Conservation (phyloP, 2,888 invertebrate genomes). For the Meteorus cinctellus region DNA sequence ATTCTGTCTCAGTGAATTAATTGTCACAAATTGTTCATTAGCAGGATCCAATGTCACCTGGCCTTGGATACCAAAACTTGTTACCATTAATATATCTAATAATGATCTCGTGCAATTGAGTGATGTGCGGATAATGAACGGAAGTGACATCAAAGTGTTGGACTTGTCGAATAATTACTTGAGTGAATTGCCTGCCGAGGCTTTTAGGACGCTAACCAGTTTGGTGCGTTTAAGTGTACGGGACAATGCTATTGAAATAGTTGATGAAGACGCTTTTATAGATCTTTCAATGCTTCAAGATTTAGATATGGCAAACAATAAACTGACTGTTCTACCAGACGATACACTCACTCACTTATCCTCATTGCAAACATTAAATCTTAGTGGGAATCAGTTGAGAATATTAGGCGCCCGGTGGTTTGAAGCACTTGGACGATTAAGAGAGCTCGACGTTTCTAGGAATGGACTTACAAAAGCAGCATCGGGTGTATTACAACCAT, state of each 20-base stretch:
- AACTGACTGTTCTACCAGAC: slow-evolving; percentile 76
- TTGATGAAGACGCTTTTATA: slow-evolving; percentile 77
- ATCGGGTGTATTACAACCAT: slow-evolving; percentile 80
- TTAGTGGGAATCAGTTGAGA: slow-evolving; percentile 80
- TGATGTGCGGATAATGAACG: slow-evolving; percentile 48
- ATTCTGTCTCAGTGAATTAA: slow-evolving; percentile 39
- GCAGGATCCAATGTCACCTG: slow-evolving; percentile 60
- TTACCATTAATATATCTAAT: slow-evolving; percentile 62
- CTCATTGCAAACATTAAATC: slow-evolving; percentile 81
- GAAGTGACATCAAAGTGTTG: slow-evolving; percentile 73
- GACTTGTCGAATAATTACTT: slow-evolving; percentile 79
- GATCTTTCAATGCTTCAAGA: slow-evolving; percentile 79
- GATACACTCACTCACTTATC: slow-evolving; percentile 76
- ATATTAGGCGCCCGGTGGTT: slow-evolving; percentile 81
- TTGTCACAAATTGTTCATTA: slow-evolving; percentile 63
- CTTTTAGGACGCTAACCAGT: slow-evolving; percentile 76
- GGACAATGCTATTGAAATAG: slow-evolving; percentile 79
- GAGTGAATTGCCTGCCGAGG: slow-evolving; percentile 74
- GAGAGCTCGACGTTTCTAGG: slow-evolving; percentile 82
- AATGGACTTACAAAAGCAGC: slow-evolving; percentile 80
- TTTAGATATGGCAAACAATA: slow-evolving; percentile 83
- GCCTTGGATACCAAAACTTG: slow-evolving; percentile 52
- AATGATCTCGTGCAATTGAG: slow-evolving; percentile 59
- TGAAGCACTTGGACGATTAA: slow-evolving; percentile 77
- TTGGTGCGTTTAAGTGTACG: slow-evolving; percentile 81